phyloP scores from a whole-genome alignment of 2,888 invertebrate species.

The Biston stratarius region DNA sequence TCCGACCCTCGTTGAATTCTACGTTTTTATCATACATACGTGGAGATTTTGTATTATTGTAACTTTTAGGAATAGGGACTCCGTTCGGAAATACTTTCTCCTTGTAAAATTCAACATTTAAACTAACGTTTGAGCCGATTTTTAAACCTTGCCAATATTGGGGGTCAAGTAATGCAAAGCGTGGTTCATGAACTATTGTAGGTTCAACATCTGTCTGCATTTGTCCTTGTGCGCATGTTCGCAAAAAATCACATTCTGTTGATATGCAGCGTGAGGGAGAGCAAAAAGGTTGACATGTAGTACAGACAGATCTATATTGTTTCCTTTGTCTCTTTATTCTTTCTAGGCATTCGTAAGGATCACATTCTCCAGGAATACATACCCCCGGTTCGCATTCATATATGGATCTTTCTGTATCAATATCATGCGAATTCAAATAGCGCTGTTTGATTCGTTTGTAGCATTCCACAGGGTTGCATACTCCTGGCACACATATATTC shows the following conservation, averaged over 20 bases:
- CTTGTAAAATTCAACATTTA: constrained; percentile 55
- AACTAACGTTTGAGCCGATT: constrained; percentile 54
- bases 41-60: background rate
- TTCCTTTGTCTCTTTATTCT: constrained; percentile 44
- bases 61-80: background rate
- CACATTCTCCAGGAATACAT: constrained; percentile 58
- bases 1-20: background rate
- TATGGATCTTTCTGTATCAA: background rate
- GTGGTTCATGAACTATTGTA: background rate
- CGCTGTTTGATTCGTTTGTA: background rate
- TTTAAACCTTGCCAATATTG: constrained; percentile 2
- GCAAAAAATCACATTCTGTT: background rate
- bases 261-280: background rate
- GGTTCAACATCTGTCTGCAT: constrained; percentile 1
- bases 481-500: background rate
- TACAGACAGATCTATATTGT: background rate
- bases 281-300: background rate
- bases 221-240: background rate
- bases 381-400: constrained; percentile 51
- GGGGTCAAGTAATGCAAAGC: background rate
- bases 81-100: constrained; percentile 7
- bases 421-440: background rate
- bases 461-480: background rate
- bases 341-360: constrained; percentile 54
- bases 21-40: constrained; percentile 8